Base-by-base conservation (phyloP, 2,797 vertebrate species). In the Oryzias sinensis region DNA sequence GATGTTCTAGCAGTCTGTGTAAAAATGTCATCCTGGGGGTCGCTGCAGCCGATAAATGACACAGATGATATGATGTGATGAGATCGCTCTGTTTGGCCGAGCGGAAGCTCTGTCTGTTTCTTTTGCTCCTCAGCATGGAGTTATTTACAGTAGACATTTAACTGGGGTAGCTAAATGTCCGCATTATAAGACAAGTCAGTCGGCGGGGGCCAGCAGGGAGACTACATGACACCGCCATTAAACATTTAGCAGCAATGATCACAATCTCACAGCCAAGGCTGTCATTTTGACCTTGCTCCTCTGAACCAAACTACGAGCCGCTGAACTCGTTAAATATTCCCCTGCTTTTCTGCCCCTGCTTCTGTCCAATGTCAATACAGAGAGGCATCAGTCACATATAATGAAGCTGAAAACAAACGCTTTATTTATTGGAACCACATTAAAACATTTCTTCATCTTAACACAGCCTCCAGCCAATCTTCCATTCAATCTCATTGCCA, bases 311-410 rank as follows among this genome's bases (percentile, higher is more conserved):
- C 74, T 74, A 33, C 68, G 63, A 56, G 62, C 65, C 56, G 57
- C 69, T 50, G 5, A 42, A 53, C 53, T 71, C 58, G 74, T 77
- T 77, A 77, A 77, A 80, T 65, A 80, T 82, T 80, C 85, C 85
- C 77, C 86, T 77, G 67, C 55, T 42, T 61, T 46, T 51, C 33
- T 53, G 8, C 52, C 43, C 14, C 49, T 22, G 73, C 53, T 72
- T 92, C 49, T 46, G 13, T 70, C 93, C 91, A 93, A 6, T 5
- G 37, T 83, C 82, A 92, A 88, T 94, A 68, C 95, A 94, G 89
- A 93, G 93, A 91, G 95, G 93, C 74, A 20, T 91, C 93, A 49
- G 92, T 81, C 90, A 4, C 65, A 91, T 92, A 50, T 59, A 59
- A 73, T 47, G 56, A 54, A 51, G 56, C 46, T 16, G 47, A 91